These are phyloP conservation scores for Vidua macroura DNA, from an alignment of 2,113 vertebrate genomes.

Conservation along the genomic window DNA sequence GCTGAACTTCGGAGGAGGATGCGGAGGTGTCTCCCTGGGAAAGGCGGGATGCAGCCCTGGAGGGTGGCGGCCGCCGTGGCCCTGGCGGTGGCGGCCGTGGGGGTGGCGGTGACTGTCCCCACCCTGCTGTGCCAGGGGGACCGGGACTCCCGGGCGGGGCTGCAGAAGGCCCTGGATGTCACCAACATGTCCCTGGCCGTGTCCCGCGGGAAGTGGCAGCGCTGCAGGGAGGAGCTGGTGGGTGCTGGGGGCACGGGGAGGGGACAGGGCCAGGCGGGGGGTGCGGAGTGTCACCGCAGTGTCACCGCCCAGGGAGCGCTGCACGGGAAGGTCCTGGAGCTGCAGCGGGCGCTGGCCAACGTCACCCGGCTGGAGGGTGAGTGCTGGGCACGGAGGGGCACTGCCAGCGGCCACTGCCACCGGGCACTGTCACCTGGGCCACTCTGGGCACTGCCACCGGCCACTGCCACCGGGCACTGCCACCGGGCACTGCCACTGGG, in stretches of 20 bases:
- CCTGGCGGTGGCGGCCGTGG: fast-evolving
- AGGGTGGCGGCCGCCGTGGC: neutral
- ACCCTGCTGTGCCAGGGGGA: fast-evolving
- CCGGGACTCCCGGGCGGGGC: fast-evolving
- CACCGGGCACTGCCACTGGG: no score
- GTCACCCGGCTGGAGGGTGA: neutral
- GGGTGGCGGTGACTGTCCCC: fast-evolving
- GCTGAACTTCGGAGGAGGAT: no score
- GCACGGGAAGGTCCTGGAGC: neutral
- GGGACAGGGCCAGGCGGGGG: fast-evolving
- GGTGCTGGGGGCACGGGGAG: neutral
- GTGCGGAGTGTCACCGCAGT: neutral
- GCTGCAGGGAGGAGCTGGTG: neutral
- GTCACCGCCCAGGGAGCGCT: neutral
- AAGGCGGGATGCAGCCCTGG: no score
- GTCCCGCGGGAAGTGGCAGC: fast-evolving
- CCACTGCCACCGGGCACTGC: no score
- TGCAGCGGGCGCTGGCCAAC: neutral
- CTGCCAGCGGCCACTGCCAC: no score
- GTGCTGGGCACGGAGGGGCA: neutral
- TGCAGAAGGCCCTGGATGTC: fast-evolving
- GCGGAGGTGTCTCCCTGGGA: no score
- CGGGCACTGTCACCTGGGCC: no score
- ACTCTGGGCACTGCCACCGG: no score
- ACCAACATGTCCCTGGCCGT: neutral